These are phyloP conservation scores for Sesia apiformis DNA, from an alignment of 2,888 invertebrate genomes.

Conservation along the genomic window DNA sequence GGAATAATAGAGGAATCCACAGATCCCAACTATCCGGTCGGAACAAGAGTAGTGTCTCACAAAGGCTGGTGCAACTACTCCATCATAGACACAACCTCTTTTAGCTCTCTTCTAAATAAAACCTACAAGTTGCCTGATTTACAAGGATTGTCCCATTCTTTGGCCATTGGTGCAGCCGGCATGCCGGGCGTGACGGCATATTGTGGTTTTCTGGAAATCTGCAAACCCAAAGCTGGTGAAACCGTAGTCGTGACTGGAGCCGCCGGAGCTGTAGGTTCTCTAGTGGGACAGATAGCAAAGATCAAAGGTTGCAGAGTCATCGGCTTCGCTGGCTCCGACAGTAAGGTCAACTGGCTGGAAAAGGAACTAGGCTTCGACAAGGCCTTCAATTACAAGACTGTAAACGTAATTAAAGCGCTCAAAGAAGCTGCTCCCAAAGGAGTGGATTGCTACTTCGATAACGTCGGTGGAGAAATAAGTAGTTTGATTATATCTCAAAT, in stretches of 20 bases:
- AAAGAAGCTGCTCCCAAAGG: slow-evolving; percentile 74
- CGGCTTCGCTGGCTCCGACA: slow-evolving; percentile 76
- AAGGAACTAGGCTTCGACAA: slow-evolving; percentile 77
- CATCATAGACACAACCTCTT: neutral
- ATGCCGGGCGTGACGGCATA: slow-evolving; percentile 79
- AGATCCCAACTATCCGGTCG: slow-evolving; percentile 69
- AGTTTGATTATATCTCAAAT: slow-evolving; percentile 67
- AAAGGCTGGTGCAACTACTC: slow-evolving; percentile 74
- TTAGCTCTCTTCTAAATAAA: slow-evolving; percentile 6
- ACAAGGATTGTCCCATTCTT: slow-evolving; percentile 56
- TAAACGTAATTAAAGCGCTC: slow-evolving; percentile 51
- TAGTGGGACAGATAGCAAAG: slow-evolving; percentile 80
- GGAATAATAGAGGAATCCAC: slow-evolving; percentile 69
- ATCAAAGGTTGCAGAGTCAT: slow-evolving; percentile 50
- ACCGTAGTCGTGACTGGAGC: slow-evolving; percentile 78
- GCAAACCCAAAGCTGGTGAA: slow-evolving; percentile 77
- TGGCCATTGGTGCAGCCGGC: slow-evolving; percentile 69
- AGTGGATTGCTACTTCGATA: slow-evolving; percentile 82
- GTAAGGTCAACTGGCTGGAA: slow-evolving; percentile 76
- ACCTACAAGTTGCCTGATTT: slow-evolving; percentile 59
- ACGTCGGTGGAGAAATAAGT: slow-evolving; percentile 78
- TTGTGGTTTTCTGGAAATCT: slow-evolving; percentile 76
- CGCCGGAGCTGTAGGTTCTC: slow-evolving; percentile 79
- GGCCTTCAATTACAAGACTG: slow-evolving; percentile 80
- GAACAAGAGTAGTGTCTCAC: slow-evolving; percentile 64